Percentiles rank a stretch among this genome's conserved stretches.
These are phyloP conservation scores for Pelosia muscerda DNA, from an alignment of 2,888 invertebrate genomes.

Conservation along the genomic window DNA sequence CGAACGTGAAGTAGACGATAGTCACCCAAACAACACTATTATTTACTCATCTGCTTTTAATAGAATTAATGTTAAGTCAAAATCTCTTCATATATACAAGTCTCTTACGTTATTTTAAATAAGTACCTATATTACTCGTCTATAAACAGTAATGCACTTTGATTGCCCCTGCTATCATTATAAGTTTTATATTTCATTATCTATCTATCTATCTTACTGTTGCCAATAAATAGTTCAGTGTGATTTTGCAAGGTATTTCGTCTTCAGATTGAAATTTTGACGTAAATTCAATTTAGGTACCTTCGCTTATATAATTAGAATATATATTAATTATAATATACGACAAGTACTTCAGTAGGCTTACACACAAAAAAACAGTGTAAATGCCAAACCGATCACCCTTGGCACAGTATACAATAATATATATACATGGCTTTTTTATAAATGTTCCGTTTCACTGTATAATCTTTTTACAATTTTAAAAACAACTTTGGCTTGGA, in stretches of 20 bases:
- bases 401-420: too few species aligned
- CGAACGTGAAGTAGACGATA: conserved; percentile 55
- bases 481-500: not conserved
- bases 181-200: not conserved
- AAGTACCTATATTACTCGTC: too few species aligned
- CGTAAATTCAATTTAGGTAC: too few species aligned
- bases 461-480: not conserved
- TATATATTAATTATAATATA: not conserved
- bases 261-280: not conserved
- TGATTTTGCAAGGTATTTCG: not conserved
- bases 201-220: not conserved
- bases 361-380: too few species aligned
- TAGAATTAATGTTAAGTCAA: not conserved
- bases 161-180: not conserved
- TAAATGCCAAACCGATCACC: not conserved
- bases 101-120: not conserved
- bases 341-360: not conserved
- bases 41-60: conserved; percentile 31
- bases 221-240: too few species aligned
- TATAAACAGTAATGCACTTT: too few species aligned
- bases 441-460: not conserved
- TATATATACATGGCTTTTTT: too few species aligned
- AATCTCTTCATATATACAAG: not conserved
- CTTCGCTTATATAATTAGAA: not conserved
- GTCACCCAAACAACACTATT: conserved; percentile 51